phyloP scores from a whole-genome alignment of 2,113 vertebrate genomes.

The Archocentrus centrarchus region DNA sequence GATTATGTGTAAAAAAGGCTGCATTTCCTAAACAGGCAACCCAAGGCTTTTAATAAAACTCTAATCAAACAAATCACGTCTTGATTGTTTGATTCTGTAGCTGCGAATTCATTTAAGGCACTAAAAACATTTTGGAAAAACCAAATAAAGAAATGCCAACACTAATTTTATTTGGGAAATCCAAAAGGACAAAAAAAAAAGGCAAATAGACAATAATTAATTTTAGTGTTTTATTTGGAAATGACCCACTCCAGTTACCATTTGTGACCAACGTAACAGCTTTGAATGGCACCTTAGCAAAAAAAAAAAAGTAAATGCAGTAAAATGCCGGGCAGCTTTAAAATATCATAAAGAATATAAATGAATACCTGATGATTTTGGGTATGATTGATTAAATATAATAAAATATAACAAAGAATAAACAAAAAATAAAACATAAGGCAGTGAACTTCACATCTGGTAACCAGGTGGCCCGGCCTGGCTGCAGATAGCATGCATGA shows the following conservation, averaged over 20 bases:
- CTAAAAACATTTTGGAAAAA: too few species aligned
- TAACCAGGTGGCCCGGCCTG: constrained; percentile 14
- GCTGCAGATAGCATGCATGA: neutral
- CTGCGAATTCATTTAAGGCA: too few species aligned
- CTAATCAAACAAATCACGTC: too few species aligned
- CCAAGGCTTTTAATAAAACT: too few species aligned
- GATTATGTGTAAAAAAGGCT: too few species aligned
- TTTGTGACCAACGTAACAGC: neutral
- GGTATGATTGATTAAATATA: neutral
- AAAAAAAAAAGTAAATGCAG: neutral
- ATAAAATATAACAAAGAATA: neutral
- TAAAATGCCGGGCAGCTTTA: neutral
- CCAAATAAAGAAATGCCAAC: too few species aligned
- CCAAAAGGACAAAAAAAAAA: neutral
- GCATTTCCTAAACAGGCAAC: too few species aligned
- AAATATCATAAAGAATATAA: neutral
- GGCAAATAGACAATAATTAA: neutral
- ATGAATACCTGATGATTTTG: neutral
- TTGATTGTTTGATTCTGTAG: too few species aligned
- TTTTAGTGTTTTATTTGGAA: constrained; percentile 47
- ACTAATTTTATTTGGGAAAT: neutral
- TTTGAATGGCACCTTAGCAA: neutral
- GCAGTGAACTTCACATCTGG: rapidly evolving
- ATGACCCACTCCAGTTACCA: constrained; percentile 14
- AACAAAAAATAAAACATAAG: neutral